These are phyloP conservation scores for Isurus oxyrinchus DNA, from an alignment of 2,113 vertebrate species.

Conservation along the genomic window DNA sequence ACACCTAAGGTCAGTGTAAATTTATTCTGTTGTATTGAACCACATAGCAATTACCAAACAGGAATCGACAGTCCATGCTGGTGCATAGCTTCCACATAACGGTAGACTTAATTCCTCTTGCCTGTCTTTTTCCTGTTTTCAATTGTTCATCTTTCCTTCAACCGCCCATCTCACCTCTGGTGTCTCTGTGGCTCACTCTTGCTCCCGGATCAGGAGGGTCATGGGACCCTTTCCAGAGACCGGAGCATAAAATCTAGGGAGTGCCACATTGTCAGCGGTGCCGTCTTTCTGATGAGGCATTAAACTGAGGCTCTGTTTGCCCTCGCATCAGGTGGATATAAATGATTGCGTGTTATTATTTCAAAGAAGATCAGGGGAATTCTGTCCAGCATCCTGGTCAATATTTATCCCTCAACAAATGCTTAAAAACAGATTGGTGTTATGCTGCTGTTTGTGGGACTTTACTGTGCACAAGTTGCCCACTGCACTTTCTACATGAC, in stretches of 20 bases:
- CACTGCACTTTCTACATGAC: neutral
- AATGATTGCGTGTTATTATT: neutral
- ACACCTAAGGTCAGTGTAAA: conserved; percentile 65
- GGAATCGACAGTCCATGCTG: neutral
- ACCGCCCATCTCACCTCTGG: neutral
- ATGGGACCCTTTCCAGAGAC: neutral
- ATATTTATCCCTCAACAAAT: neutral
- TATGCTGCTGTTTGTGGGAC: neutral
- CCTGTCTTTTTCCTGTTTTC: neutral
- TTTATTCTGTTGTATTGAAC: neutral
- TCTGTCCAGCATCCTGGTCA: neutral
- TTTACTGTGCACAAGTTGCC: neutral
- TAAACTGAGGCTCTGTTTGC: neutral
- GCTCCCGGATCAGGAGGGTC: neutral
- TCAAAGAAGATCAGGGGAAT: no score
- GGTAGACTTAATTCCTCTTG: neutral
- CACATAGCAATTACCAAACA: neutral
- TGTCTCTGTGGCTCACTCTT: neutral
- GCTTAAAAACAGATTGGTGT: neutral
- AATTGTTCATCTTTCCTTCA: neutral
- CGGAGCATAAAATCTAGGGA: neutral
- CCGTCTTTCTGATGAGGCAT: neutral
- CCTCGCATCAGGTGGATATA: neutral
- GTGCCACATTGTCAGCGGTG: neutral
- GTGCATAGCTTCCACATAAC: neutral